Conservation (phyloP, 2,888 invertebrate species). For the Rambutsinella grinnellia region DNA sequence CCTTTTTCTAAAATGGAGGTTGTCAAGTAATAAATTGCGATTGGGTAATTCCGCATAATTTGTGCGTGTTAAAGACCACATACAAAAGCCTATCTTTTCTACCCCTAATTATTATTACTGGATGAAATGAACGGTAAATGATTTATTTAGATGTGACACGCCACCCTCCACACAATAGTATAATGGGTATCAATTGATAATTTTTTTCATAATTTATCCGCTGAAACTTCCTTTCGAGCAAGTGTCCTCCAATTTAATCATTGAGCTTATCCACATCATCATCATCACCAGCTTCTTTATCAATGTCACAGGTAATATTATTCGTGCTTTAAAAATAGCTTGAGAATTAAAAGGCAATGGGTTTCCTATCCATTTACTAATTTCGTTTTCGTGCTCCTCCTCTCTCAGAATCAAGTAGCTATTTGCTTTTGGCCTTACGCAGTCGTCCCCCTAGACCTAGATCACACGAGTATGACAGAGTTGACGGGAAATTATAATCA, state of each 20-base stretch:
- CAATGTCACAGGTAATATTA: slow-evolving; percentile 45
- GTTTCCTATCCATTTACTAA: background rate
- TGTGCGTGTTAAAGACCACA: background rate
- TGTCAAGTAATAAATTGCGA: background rate
- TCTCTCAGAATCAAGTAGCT: too few species aligned
- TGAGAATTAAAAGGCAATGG: slow-evolving; percentile 54
- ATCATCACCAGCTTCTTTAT: slow-evolving; percentile 13
- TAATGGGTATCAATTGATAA: too few species aligned
- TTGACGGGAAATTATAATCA: slow-evolving; percentile 56
- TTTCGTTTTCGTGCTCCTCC: background rate
- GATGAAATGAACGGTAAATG: background rate
- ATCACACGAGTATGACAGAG: slow-evolving; percentile 27
- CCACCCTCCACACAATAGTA: too few species aligned
- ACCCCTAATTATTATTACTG: background rate
- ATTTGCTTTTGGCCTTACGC: slow-evolving; percentile 10
- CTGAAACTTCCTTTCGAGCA: background rate
- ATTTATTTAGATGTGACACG: background rate
- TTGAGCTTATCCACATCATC: slow-evolving; percentile 11
- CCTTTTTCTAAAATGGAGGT: background rate
- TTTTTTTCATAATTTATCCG: background rate
- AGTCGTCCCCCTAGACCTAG: slow-evolving; percentile 45
- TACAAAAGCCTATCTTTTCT: too few species aligned
- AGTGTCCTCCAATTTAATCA: background rate
- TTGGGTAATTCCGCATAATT: background rate
- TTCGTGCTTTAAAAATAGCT: slow-evolving; percentile 45